phyloP scores from a whole-genome alignment of 2,888 invertebrate species.

The Cynaeus angustus region DNA sequence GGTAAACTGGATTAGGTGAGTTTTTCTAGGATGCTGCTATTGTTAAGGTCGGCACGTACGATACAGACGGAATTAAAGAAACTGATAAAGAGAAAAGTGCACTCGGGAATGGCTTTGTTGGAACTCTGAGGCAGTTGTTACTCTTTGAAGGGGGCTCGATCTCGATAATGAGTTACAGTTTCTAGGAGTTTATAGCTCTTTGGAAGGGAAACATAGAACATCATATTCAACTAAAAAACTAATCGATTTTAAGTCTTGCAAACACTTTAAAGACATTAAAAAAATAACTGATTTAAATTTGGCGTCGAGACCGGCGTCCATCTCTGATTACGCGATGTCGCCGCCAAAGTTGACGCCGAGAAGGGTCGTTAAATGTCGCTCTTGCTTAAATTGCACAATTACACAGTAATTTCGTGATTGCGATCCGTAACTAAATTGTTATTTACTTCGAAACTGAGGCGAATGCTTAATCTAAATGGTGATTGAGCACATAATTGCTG shows the following conservation, averaged over 20 bases:
- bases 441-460: slow-evolving; percentile 46
- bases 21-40: slow-evolving; percentile 14
- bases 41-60: slow-evolving; percentile 24
- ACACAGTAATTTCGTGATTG: slow-evolving; percentile 47
- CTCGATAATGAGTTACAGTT: slow-evolving; percentile 7
- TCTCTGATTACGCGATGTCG: slow-evolving; percentile 19
- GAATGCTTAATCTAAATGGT: slow-evolving; percentile 46
- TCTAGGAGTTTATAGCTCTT: not conserved
- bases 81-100: slow-evolving; percentile 20
- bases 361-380: slow-evolving; percentile 33
- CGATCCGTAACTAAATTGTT: slow-evolving; percentile 50
- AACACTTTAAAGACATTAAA: too few species aligned
- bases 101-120: slow-evolving; percentile 23
- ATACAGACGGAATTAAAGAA: slow-evolving; percentile 21
- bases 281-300: not conserved
- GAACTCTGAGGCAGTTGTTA: not conserved
- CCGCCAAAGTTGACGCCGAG: slow-evolving; percentile 23
- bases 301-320: slow-evolving; percentile 1
- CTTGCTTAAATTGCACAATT: slow-evolving; percentile 48
- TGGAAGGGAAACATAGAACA: not conserved
- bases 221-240: not conserved
- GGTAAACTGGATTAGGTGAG: slow-evolving; percentile 24
- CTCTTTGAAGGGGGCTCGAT: not conserved
- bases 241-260: not conserved
- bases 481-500: slow-evolving; percentile 42